These are phyloP conservation scores for Paratrypauchen microcephalus DNA, from an alignment of 2,797 vertebrate species.

Conservation along the genomic window DNA sequence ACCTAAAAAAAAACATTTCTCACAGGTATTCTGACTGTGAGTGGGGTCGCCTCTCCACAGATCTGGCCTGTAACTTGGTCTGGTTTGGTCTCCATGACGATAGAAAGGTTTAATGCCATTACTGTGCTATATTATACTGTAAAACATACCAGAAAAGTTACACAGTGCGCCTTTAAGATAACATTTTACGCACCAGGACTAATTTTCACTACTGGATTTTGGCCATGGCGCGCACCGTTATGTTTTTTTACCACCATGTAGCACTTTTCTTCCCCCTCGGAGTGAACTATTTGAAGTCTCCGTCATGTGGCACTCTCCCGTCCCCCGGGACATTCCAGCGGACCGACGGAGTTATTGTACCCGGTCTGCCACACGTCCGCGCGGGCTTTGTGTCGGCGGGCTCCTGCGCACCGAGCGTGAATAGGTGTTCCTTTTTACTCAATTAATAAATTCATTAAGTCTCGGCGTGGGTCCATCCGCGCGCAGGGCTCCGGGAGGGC, in stretches of 20 bases:
- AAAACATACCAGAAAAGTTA: too few species aligned
- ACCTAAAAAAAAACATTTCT: too few species aligned
- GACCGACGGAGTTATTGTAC: slow-evolving; percentile 48
- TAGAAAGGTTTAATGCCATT: too few species aligned
- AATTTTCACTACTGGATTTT: not conserved
- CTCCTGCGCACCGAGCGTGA: slow-evolving; percentile 50
- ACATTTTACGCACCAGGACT: not conserved
- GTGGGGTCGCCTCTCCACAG: too few species aligned
- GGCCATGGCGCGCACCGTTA: not conserved
- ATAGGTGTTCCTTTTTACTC: slow-evolving; percentile 47
- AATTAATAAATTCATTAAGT: slow-evolving; percentile 57
- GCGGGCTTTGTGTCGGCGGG: slow-evolving; percentile 46
- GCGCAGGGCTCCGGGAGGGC: slow-evolving; percentile 29
- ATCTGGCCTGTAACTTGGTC: too few species aligned
- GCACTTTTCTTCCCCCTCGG: not conserved
- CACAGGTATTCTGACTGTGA: too few species aligned
- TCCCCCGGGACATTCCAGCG: slow-evolving; percentile 56
- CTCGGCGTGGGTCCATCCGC: slow-evolving; percentile 48
- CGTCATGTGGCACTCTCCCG: slow-evolving; percentile 43
- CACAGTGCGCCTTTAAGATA: not conserved
- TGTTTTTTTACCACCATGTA: not conserved
- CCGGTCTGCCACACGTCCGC: slow-evolving; percentile 37
- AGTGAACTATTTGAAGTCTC: slow-evolving; percentile 30
- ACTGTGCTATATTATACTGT: too few species aligned
- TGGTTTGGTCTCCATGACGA: too few species aligned